These are phyloP conservation scores for Sycophaga agraensis DNA, from an alignment of 1,140 invertebrate species.

Conservation along the genomic window DNA sequence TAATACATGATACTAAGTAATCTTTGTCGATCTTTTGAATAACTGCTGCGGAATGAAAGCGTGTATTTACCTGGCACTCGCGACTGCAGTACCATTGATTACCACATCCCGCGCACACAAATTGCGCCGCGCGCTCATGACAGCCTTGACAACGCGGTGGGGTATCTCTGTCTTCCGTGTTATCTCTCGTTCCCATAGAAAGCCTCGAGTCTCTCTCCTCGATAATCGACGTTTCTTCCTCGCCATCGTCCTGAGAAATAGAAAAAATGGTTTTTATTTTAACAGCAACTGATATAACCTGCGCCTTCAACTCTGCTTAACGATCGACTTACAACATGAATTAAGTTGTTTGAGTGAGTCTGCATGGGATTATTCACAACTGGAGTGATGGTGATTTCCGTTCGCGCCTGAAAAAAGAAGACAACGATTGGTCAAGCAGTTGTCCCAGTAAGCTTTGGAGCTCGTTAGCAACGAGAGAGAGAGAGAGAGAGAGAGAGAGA, in stretches of 20 bases:
- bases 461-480: too few species aligned
- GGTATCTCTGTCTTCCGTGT: conserved; percentile 52
- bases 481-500: too few species aligned
- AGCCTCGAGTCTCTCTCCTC: conserved; percentile 63
- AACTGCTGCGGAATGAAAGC: background rate
- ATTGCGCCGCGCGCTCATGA: conserved; percentile 73
- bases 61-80: conserved; percentile 75
- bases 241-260: conserved; percentile 58
- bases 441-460: too few species aligned
- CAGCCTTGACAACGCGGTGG: conserved; percentile 74
- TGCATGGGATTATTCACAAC: conserved; percentile 51
- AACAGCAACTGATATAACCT: background rate
- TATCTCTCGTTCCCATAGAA: conserved; percentile 42
- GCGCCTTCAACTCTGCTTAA: background rate
- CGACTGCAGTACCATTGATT: conserved; percentile 90
- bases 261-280: conserved; percentile 7
- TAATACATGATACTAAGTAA: background rate
- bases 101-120: conserved; percentile 82
- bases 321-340: conserved; percentile 53
- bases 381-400: conserved; percentile 63
- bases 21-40: background rate
- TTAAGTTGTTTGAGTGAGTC: conserved; percentile 47
- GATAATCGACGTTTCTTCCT: conserved; percentile 65
- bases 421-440: too few species aligned
- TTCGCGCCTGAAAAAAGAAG: conserved; percentile 47